phyloP scores from a whole-genome alignment of 2,797 vertebrate species.

The Epinephelus malabaricus region DNA sequence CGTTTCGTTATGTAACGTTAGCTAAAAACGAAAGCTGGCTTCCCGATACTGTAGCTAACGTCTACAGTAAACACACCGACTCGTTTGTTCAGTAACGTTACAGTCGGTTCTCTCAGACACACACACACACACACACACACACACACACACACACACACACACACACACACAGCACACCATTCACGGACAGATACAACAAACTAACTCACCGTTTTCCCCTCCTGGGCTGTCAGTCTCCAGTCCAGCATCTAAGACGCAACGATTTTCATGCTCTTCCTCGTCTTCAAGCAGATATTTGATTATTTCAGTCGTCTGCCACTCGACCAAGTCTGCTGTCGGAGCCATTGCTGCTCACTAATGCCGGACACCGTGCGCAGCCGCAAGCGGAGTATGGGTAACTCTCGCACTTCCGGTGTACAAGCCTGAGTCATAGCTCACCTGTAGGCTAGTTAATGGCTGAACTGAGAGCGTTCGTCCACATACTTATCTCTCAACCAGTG shows the following conservation, averaged over 20 bases:
- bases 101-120: no score
- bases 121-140: not conserved
- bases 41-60: rapidly evolving
- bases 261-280: rapidly evolving
- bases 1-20: not conserved
- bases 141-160: not conserved
- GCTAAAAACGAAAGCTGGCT: not conserved
- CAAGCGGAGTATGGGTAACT: not conserved
- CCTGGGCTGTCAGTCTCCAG: constrained; percentile 37
- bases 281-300: constrained; percentile 50
- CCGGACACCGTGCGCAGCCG: rapidly evolving
- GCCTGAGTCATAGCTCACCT: not conserved
- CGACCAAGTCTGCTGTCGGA: rapidly evolving
- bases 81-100: not conserved
- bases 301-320: constrained; percentile 42
- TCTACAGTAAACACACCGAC: not conserved
- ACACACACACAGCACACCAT: not conserved
- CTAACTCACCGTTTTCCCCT: constrained; percentile 22
- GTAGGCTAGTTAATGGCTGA: not conserved
- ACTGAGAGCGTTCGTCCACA: no score
- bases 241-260: rapidly evolving
- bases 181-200: not conserved
- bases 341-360: constrained; percentile 47
- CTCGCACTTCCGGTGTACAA: no score
- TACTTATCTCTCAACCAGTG: no score